These are phyloP conservation scores for Cheilosia vernalis DNA, from an alignment of 2,888 invertebrate genomes.

Conservation along the genomic window DNA sequence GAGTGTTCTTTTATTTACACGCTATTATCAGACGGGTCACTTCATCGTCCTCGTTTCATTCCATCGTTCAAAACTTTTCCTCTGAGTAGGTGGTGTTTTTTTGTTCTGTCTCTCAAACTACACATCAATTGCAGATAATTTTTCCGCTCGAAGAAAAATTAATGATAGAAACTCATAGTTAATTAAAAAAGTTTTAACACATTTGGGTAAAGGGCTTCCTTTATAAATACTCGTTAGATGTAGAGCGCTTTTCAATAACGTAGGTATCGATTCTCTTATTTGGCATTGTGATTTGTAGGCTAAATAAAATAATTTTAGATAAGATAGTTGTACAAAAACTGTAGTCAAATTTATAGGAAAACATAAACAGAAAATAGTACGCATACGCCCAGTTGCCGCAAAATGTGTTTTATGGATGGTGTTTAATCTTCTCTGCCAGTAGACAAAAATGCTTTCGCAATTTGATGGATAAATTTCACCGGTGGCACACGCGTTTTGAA, in stretches of 20 bases:
- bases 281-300: background rate
- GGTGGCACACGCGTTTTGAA: too few species aligned
- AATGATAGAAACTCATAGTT: conserved; percentile 42
- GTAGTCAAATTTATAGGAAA: background rate
- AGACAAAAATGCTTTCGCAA: too few species aligned
- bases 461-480: too few species aligned
- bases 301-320: background rate
- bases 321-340: background rate
- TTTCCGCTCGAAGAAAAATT: conserved; percentile 28
- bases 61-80: conserved; percentile 36
- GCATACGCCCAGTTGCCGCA: background rate
- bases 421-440: too few species aligned
- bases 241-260: background rate
- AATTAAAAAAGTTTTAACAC: conserved; percentile 62
- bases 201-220: conserved; percentile 20
- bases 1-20: conserved; percentile 30
- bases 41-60: conserved; percentile 16
- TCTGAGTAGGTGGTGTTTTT: conserved; percentile 1
- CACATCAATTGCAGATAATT: conserved; percentile 62
- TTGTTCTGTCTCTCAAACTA: conserved; percentile 21
- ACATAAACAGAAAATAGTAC: background rate
- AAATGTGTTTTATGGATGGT: background rate
- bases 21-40: conserved; percentile 29
- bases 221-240: conserved; percentile 10
- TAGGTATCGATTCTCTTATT: background rate